phyloP scores from a whole-genome alignment of 2,797 vertebrate species.

The Sphenodon punctatus region DNA sequence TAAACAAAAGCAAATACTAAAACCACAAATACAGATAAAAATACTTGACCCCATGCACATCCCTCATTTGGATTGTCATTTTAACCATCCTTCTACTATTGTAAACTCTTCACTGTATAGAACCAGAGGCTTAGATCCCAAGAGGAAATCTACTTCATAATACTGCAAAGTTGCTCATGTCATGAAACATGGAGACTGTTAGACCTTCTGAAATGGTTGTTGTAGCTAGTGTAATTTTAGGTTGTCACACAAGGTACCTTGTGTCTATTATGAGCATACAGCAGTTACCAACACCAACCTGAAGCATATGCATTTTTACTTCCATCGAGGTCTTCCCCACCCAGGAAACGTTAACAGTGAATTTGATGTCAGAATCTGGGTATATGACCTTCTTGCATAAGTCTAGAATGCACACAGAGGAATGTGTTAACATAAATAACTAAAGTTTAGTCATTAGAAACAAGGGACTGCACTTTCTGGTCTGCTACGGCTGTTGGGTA shows the following conservation, averaged over 20 bases:
- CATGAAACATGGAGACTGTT: neutral
- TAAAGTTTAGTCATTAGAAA: neutral
- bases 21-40: no score
- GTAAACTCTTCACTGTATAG: no score
- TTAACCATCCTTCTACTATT: no score
- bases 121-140: no score
- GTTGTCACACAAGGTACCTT: neutral
- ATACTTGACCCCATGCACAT: no score
- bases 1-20: no score
- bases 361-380: slow-evolving; percentile 94
- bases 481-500: neutral
- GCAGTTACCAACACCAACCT: slow-evolving; percentile 76
- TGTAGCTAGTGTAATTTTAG: no score
- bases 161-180: neutral
- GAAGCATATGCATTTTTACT: slow-evolving; percentile 97
- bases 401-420: slow-evolving; percentile 74
- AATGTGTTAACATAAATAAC: neutral
- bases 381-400: slow-evolving; percentile 87
- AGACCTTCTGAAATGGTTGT: neutral
- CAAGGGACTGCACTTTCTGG: neutral
- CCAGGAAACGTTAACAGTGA: slow-evolving; percentile 94
- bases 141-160: no score
- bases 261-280: fast-evolving
- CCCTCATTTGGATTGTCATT: no score
- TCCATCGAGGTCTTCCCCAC: slow-evolving; percentile 95